Evolutionary conservation across 1,140 invertebrate species (phyloP), one percentile per base, ranked within the genome.

Genomic region (Trypoxylus dichotomus): DNA sequence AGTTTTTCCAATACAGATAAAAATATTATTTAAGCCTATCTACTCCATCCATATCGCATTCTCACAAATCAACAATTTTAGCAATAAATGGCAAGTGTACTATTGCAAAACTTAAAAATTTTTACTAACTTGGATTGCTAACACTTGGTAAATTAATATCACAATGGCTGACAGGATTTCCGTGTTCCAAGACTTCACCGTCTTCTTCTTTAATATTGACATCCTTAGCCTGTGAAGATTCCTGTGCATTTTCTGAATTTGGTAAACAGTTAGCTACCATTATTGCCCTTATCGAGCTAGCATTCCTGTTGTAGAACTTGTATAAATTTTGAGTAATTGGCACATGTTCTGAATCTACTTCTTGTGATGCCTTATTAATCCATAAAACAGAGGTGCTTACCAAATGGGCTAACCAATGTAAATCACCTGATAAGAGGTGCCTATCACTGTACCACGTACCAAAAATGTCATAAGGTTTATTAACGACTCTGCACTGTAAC

Each of bases 381-480:
- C 94, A 96, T 7, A 97, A 86, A 27, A 93, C 89, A 47, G 93
- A 95, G 32, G 91, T 91, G 80, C 93, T 95, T 25, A 95, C 92
- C 76, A 95, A 86, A 84, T 95, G 92, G 10, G 93, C 93, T 32
- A 95, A 86, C 93, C 94, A 95, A 82, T 92, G 90, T 1, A 96
- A 86, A 83, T 94, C 92, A 60, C 95, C 95, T 24, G 94, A 96
- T 60, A 97, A 84, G 5, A 96, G 87, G 86, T 95, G 93, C 80
- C 91, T 90, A 82, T 96, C 94, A 83, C 93, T 95, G 82, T 94
- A 96, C 95, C 95, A 97, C 47, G 94, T 93, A 19, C 95, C 95
- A 87, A 96, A 96, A 80, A 96, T 93, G 86, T 96, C 95, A 83
- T 95, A 96, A 0, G 95, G 95, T 79, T 95, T 95, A 87, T 96